phyloP scores from a whole-genome alignment of 2,797 vertebrate species.

The Tapirus indicus region DNA sequence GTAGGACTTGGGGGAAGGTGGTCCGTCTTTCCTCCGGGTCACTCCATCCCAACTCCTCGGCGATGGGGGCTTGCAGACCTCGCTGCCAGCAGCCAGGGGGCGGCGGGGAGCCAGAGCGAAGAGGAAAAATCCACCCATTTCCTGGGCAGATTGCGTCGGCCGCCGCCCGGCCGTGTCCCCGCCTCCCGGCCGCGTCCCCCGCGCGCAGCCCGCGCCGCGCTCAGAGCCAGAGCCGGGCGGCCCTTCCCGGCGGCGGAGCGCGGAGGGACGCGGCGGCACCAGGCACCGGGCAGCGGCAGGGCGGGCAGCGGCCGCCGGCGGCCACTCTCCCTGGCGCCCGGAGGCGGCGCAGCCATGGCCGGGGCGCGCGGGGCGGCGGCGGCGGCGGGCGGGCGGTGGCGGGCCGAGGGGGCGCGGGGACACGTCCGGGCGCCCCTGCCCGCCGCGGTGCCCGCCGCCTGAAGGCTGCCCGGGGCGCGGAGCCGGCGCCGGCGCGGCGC shows the following conservation, averaged over 20 bases:
- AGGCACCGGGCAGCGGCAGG: neutral
- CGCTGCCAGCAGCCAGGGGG: constrained; percentile 77
- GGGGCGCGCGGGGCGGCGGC: constrained; percentile 71
- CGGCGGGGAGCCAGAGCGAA: constrained; percentile 62
- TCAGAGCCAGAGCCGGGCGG: constrained; percentile 81
- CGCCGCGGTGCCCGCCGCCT: constrained; percentile 83
- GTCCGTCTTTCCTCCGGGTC: neutral
- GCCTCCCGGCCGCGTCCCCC: constrained; percentile 75
- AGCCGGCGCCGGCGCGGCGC: constrained; percentile 89
- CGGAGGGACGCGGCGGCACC: neutral
- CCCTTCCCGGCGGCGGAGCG: constrained; percentile 60
- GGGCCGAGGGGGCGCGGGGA: constrained; percentile 86
- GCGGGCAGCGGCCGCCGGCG: constrained; percentile 23
- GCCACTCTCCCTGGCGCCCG: constrained; percentile 61
- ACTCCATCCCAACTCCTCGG: neutral
- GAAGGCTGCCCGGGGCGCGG: constrained; percentile 74
- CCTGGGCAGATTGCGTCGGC: constrained; percentile 90
- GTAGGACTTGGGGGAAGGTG: neutral
- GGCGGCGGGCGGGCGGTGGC: constrained; percentile 77
- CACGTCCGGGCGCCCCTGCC: constrained; percentile 87
- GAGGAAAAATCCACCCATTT: constrained; percentile 71
- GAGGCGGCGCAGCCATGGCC: constrained; percentile 85
- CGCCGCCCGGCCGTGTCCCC: constrained; percentile 80
- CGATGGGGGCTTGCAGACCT: constrained; percentile 43
- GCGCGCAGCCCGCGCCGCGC: constrained; percentile 65